A percentile compares a stretch with the other conserved stretches of the same genome.
phyloP scores from a whole-genome alignment of 2,888 invertebrate species.

The Deilephila porcellus region DNA sequence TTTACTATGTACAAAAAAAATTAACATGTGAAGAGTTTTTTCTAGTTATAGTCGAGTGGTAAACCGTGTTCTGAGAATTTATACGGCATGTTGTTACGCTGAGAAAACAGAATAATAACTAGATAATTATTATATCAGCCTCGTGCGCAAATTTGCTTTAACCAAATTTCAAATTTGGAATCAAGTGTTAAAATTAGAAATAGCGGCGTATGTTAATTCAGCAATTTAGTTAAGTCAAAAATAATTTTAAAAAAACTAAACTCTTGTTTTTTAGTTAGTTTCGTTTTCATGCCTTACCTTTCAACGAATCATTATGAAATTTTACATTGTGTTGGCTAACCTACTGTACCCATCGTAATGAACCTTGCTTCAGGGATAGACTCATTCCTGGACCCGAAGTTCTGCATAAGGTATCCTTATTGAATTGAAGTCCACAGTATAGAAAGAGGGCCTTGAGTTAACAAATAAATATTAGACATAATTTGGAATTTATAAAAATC shows the following conservation, averaged over 20 bases:
- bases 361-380: no score
- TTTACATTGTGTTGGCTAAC: no score
- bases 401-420: no score
- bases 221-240: background rate
- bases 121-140: background rate
- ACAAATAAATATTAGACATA: no score
- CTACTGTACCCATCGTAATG: no score
- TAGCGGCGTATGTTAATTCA: background rate
- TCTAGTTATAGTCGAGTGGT: background rate
- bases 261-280: no score
- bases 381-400: no score
- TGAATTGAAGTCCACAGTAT: no score
- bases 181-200: background rate
- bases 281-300: no score
- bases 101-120: background rate
- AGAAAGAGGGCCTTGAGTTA: no score
- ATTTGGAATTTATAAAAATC: no score
- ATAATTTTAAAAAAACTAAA: background rate
- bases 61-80: slow-evolving; percentile 14
- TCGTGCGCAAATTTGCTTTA: background rate
- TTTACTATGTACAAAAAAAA: background rate
- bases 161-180: background rate
- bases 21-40: background rate
- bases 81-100: background rate
- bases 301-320: no score